A percentile compares a stretch with the other conserved stretches of the same genome.
phyloP scores from a whole-genome alignment of 2,113 vertebrate genomes.

The Campylomormyrus tamandua region DNA sequence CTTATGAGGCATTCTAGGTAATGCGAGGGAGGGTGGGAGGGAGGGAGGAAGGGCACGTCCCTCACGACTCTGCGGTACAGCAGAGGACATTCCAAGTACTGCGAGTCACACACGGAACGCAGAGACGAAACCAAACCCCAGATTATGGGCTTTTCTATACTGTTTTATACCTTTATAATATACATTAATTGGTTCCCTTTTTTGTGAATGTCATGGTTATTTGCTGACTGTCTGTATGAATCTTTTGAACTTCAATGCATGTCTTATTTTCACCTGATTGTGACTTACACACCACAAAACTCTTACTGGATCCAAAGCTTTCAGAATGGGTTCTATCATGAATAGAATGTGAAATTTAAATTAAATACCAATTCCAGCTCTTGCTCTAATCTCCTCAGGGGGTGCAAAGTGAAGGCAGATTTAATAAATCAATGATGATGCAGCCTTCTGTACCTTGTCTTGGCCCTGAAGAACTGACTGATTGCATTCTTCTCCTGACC shows the following conservation, averaged over 20 bases:
- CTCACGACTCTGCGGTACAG: neutral
- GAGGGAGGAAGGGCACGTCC: neutral
- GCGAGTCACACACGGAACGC: neutral
- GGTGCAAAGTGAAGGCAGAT: conserved; percentile 22
- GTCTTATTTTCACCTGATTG: neutral
- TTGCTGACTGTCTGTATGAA: neutral
- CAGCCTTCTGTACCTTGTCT: conserved; percentile 16
- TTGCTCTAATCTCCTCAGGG: conserved; percentile 25
- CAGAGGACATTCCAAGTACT: neutral
- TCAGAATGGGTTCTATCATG: conserved; percentile 12
- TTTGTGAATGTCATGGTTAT: neutral
- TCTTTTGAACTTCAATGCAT: neutral
- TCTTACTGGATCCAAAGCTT: conserved; percentile 13
- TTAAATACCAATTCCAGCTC: conserved; percentile 20
- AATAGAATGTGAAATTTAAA: conserved; percentile 20
- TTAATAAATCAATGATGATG: conserved; percentile 30
- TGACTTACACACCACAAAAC: neutral
- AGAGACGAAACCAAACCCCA: neutral
- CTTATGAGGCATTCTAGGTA: neutral
- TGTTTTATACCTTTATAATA: neutral
- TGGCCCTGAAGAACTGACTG: conserved; percentile 5
- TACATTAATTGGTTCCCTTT: neutral
- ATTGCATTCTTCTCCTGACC: conserved; percentile 20
- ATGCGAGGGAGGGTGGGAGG: neutral
- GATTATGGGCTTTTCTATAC: neutral